Evolutionary conservation across 2,888 invertebrate species (phyloP).

Genomic region (Brachynemurus nebulosus): DNA sequence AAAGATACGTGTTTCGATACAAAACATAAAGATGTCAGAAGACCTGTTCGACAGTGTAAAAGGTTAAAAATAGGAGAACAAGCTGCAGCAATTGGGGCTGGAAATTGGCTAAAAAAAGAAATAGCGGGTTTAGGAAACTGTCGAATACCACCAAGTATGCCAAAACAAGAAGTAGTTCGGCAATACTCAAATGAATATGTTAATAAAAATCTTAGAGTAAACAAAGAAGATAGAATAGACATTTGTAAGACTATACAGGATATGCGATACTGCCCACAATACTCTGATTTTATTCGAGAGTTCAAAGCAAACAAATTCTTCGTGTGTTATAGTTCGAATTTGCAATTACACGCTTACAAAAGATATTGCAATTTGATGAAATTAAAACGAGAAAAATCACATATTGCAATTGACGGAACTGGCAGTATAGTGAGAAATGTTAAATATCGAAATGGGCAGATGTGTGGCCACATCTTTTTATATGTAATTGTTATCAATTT

Average conservation of each 20-base stretch:
- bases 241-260: not conserved
- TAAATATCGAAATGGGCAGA: not conserved
- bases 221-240: not conserved
- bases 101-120: not conserved
- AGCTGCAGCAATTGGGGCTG: not conserved
- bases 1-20: not conserved
- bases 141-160: not conserved
- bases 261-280: not conserved
- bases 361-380: not conserved
- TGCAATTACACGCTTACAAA: not conserved
- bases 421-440: not conserved
- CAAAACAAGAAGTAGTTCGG: not conserved
- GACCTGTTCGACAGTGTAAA: not conserved
- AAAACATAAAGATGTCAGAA: not conserved
- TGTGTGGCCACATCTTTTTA: not conserved
- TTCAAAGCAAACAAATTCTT: not conserved
- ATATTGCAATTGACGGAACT: not conserved
- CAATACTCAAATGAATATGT: not conserved
- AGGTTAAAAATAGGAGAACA: not conserved
- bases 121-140: too few species aligned
- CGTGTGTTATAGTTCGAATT: not conserved
- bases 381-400: not conserved
- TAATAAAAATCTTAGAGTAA: not conserved
- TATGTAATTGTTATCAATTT: not conserved
- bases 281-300: not conserved